Base-by-base conservation (phyloP, 1,140 invertebrate species). In the Onthophagus taurus region DNA sequence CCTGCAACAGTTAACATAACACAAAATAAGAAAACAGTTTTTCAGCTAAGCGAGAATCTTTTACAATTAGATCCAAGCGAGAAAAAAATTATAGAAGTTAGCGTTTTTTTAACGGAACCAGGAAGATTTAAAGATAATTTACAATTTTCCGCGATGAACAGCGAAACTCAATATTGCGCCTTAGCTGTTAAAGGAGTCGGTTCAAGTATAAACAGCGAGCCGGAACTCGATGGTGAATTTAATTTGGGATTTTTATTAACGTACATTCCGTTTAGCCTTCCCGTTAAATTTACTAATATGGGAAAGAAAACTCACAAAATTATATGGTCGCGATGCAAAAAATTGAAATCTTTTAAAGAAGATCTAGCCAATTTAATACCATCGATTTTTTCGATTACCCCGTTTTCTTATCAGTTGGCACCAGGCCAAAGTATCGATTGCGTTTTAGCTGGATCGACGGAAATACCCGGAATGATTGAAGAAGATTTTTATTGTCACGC, bases 231-330 rank as follows among this genome's bases (percentile, higher is more conserved):
- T 35, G 69, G 69, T 0, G 43, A 46, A n/a, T 65, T 61, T 14
- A 53, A 71, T 30, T 56, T 67, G 37, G 70, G 69, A 2, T 35
- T 34, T 4, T 31, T 58, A 31, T 44, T 58, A 6, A 71, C 69
- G 4, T 50, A 60, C 37, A 57, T 64, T 37, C 38, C 48, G 8
- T 58, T 64, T 13, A 46, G 19, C 20, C 19, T 57, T 8, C 49
- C 60, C n/a, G 52, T 72, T 31, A 59, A 31, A 1, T 33, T 70
- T 9, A 60, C 44, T 14, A 72, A 72, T 49, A 48, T 61, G 26
- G 61, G 68, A 1, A 58, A 44, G 4, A 47, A 45, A n/a, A 5
- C 31, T n/a, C 57, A 65, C 26, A 59, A 60, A 44, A 34, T 70
- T 11, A 42, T 59, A 4, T 66, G 61, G 45, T 48, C 61, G 0